Evolutionary conservation across 2,797 vertebrate genomes (phyloP), one percentile per base, ranked within the genome.

Genomic region (Nannoperca australis): DNA sequence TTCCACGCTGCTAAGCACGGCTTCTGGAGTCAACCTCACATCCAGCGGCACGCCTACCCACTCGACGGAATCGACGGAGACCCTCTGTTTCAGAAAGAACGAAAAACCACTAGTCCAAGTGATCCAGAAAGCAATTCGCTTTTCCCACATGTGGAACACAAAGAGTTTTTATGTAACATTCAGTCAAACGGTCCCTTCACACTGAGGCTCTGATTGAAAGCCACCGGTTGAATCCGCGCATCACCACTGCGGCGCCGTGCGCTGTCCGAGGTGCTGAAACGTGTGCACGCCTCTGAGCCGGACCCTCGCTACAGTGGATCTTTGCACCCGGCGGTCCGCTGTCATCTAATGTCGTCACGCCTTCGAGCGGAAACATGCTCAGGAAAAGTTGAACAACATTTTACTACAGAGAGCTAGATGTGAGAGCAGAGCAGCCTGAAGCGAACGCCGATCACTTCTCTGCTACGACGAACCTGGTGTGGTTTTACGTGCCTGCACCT

Each of bases 211-310:
- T 50, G 78, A 44, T 60, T 36, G 38, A 53, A 85, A 92, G 90
- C 91, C 93, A 95, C 94, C 92, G 94, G 95, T 95, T 96, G 95
- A 96, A 93, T 95, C 89, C 91, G 65, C 86, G 71, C 89, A 59
- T 77, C 62, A 80, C 75, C 86, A 86, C 89, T 91, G 91, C 90
- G 78, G 87, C 82, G 82, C 76, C 73, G 76, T 42, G 91, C 88
- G 86, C 89, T 93, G 88, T 90, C 90, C 94, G 74, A 45, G 82
- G 92, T 95, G 84, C 93, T 93, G 93, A 88, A 80, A 80, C 67
- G 87, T 76, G 82, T 8, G 85, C 54, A 78, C 78, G 87, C 73
- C 24, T 22, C 73, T 34, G 13, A 72, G 69, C 58, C 69, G 74
- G 65, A 78, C 72, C 78, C 70, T 61, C 50, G 49, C 72, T 64